Evolutionary conservation across 2,797 vertebrate genomes (phyloP).

Genomic region (Tolypeutes matacus): DNA sequence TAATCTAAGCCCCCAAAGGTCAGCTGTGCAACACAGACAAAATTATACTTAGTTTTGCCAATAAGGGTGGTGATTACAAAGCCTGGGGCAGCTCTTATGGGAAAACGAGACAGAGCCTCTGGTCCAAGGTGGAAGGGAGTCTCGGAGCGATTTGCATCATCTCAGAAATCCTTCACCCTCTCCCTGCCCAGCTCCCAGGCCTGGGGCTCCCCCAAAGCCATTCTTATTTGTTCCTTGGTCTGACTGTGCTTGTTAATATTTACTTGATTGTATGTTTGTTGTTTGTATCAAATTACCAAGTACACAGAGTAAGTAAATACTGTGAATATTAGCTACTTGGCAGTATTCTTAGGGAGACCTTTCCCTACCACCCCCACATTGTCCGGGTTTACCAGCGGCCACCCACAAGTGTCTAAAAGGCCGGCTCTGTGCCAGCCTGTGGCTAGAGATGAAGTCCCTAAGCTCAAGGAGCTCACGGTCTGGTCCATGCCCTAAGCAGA

Average conservation of each 20-base stretch:
- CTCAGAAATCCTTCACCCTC: not conserved
- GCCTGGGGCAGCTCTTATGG: fast-evolving
- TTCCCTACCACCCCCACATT: too few relatives aligned
- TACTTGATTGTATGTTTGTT: not conserved
- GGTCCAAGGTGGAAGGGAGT: not conserved
- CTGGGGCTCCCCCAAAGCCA: not conserved
- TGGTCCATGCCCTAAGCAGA: not conserved
- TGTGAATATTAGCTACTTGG: not conserved
- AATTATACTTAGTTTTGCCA: not conserved
- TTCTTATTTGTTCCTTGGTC: not conserved
- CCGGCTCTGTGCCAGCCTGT: not conserved
- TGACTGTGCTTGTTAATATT: not conserved
- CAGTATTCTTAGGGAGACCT: not conserved
- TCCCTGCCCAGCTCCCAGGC: not conserved
- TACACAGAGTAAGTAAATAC: not conserved
- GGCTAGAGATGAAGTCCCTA: not conserved
- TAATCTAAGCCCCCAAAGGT: not conserved
- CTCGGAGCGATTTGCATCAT: not conserved
- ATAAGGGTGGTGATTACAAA: not conserved
- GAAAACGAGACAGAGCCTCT: not conserved
- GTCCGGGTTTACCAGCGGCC: not conserved
- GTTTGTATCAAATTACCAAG: not conserved
- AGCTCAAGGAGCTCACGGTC: not conserved
- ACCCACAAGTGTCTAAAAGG: not conserved
- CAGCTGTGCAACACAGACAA: not conserved